Conservation (phyloP, 2,797 vertebrate species). For the Coregonus sp. region DNA sequence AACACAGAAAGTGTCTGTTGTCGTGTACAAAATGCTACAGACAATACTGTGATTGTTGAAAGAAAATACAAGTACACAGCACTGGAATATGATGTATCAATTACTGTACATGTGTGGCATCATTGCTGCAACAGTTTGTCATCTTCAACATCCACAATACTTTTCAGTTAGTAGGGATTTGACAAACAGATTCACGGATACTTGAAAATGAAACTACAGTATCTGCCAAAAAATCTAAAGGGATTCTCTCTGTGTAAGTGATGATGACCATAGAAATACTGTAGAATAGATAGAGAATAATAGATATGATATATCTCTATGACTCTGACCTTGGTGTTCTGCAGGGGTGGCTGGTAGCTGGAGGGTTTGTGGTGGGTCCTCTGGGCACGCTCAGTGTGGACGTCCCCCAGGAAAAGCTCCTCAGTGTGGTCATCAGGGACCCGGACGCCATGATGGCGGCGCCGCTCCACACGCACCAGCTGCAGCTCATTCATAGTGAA, state of each 20-base stretch:
- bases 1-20: neutral
- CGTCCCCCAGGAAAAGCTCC: slow-evolving; percentile 85
- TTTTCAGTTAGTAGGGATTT: no score
- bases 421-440: slow-evolving; percentile 79
- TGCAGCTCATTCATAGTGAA: slow-evolving; percentile 88
- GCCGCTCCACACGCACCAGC: slow-evolving; percentile 84
- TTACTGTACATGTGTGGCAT: neutral
- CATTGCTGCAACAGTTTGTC: neutral
- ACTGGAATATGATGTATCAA: neutral
- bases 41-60: neutral
- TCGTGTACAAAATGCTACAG: neutral
- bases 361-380: slow-evolving; percentile 84
- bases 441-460: slow-evolving; percentile 73
- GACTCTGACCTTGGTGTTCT: slow-evolving; percentile 76
- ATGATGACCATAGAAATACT: neutral
- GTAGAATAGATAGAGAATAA: neutral
- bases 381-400: slow-evolving; percentile 81
- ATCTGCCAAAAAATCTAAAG: neutral
- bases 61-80: neutral
- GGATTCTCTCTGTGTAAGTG: neutral
- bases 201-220: neutral
- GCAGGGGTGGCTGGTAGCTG: slow-evolving; percentile 84
- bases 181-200: no score
- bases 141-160: neutral
- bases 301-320: neutral